Evolutionary conservation across 2,113 vertebrate species (phyloP), one percentile per base, ranked within the genome.

Genomic region (Sapayoa aenigma): DNA sequence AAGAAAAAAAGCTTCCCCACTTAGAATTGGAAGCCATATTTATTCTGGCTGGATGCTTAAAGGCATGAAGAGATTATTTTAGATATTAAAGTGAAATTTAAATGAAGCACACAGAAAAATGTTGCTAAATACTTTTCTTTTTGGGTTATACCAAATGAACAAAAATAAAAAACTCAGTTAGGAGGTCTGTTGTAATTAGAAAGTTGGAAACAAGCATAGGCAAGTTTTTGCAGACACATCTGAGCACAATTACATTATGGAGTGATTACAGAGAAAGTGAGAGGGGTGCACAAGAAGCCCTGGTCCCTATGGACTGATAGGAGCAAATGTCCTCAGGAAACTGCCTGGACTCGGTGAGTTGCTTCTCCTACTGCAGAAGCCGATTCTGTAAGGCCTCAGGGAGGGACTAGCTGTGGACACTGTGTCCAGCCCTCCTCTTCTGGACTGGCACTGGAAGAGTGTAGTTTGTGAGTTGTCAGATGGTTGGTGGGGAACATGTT

Each of bases 1-100:
- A 95, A 95, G 91, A 95, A 95, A 80, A 80, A 94, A 91, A 71
- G 66, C 72, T 96, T 96, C 80, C 66, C 62, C 93, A 84, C 96
- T 97, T 93, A 86, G 95, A 96, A 86, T 17, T 65, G 74, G 85
- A 65, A 88, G 76, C 68, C 81, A 82, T 95, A 89, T 87, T 90
- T 96, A 79, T 93, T 97, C 87, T 95, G 58, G 2, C 68, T 95
- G 92, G 55, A n/a, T 91, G 85, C 90, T 92, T 96, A 69, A 96
- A 93, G 92, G 71, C 5, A 31, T 42, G 55, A 87, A 94, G 89
- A 92, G 37, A 95, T 89, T 96, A 60, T 94, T 85, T 81, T 27
- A 9, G 47, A 35, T 83, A 83, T 55, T 69, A 69, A 65, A 62
- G 35, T 7, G 14, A 69, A 76, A 83, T 62, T 94, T 94, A 95